Base-by-base conservation (phyloP, 2,888 invertebrate species). In the Marronus borbonicus region DNA sequence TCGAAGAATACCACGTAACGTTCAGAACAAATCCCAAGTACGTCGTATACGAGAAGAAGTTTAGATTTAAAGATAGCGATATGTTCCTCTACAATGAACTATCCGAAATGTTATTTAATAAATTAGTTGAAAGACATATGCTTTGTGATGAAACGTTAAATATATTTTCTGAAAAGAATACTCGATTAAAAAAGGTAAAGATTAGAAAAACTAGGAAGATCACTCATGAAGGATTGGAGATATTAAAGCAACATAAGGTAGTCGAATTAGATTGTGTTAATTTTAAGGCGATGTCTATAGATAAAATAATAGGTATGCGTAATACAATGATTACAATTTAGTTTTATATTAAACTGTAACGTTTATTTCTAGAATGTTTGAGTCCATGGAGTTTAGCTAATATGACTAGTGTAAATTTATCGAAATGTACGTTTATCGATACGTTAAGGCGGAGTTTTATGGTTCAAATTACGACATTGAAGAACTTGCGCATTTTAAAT, bases 301-400 rank as follows among this genome's bases (percentile, higher is more conserved):
- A 78, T 78, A 80, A 79, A 70, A 81, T 83, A 55, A 79, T 82
- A 80, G 82, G 82, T 82, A 50, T 60, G 60, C 10, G 10, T 75
- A 36, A 5, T 62, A 5, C 39, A 36, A 65, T 76, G 2, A 44
- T 10, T 36, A n/a, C 12, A 74, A 52, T 77, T 77, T 12, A 14
- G 7, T 31, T 49, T 58, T 49, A 20, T 60, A 50, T 72, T 65
- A 5, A 52, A 2, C 24, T n/a, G 24, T 62, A 12, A 31, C 49
- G 39, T 77, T 76, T 60, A 77, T 78, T 86, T 87, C 77, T 76
- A 88, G 91, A 91, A 79, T 93, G 93, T 86, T 88, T 94, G 78
- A 92, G 92, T 76, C 92, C 92, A 81, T 93, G 93, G 92, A 92
- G 93, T 50, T 85, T 92, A 78, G 89, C 90, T 80, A 92, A 93